phyloP scores from a whole-genome alignment of 1,140 invertebrate genomes.

The Scaptomyza pallida region DNA sequence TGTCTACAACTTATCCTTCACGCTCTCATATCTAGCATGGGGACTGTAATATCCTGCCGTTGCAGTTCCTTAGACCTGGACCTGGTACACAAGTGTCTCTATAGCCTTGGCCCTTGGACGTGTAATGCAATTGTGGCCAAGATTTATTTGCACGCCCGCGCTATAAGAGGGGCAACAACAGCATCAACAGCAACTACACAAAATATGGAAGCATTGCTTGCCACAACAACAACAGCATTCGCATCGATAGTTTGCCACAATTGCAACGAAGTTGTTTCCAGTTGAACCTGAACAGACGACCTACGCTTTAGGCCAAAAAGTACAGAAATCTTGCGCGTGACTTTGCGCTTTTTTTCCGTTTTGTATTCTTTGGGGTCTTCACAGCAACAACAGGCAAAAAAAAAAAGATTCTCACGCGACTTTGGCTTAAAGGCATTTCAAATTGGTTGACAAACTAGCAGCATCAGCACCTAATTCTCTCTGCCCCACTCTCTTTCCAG shows the following conservation, averaged over 20 bases:
- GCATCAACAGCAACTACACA: not conserved
- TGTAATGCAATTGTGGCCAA: slow-evolving; percentile 65
- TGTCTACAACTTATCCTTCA: slow-evolving; percentile 11
- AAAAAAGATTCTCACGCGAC: slow-evolving; percentile 73
- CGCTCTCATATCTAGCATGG: slow-evolving; percentile 15
- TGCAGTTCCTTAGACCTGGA: not conserved
- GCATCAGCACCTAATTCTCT: slow-evolving; percentile 53
- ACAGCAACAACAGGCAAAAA: not conserved
- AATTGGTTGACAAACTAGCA: slow-evolving; percentile 77
- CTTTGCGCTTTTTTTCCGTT: slow-evolving; percentile 49
- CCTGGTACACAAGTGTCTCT: slow-evolving; percentile 47
- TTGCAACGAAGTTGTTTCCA: not conserved
- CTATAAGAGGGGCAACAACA: slow-evolving; percentile 20
- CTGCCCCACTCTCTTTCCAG: not conserved
- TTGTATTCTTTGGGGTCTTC: slow-evolving; percentile 13
- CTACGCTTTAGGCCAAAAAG: slow-evolving; percentile 52
- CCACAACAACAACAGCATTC: slow-evolving; percentile 26
- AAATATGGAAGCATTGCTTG: slow-evolving; percentile 5
- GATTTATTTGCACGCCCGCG: slow-evolving; percentile 79
- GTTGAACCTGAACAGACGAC: slow-evolving; percentile 27
- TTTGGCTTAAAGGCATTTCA: slow-evolving; percentile 49
- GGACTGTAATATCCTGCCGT: not conserved
- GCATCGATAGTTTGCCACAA: slow-evolving; percentile 6
- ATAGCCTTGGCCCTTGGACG: slow-evolving; percentile 54
- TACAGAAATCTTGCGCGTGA: slow-evolving; percentile 70